Evolutionary conservation across 2,797 vertebrate genomes (phyloP).

Genomic region (Onychomys torridus): DNA sequence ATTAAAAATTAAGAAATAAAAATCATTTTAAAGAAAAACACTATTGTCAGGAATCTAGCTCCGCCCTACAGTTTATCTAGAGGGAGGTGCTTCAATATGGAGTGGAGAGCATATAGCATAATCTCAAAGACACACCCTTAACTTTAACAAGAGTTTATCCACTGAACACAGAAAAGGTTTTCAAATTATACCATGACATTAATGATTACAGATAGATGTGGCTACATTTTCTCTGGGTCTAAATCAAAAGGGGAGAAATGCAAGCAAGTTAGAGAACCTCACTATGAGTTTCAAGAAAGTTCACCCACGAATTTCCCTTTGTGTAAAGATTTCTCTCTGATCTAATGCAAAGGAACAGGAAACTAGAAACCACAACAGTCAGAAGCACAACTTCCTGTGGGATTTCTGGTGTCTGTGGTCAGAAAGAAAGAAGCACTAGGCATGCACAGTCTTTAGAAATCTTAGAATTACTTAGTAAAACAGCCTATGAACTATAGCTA

Average conservation of each 20-base stretch:
- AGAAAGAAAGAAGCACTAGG: slow-evolving; percentile 43
- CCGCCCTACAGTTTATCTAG: not conserved
- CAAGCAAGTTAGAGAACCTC: slow-evolving; percentile 24
- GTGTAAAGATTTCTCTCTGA: slow-evolving; percentile 79
- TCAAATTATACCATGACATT: not conserved
- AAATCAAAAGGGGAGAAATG: not conserved
- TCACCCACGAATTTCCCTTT: slow-evolving; percentile 76
- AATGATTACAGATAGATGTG: not conserved
- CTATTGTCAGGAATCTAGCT: not conserved
- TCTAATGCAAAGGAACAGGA: slow-evolving; percentile 81
- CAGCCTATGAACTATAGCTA: not conserved
- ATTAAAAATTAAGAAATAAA: not conserved
- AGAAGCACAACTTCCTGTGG: slow-evolving; percentile 88
- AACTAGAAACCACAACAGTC: slow-evolving; percentile 86
- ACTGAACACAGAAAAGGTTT: not conserved
- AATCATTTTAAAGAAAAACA: not conserved
- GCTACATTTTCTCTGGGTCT: not conserved
- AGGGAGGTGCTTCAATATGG: not conserved
- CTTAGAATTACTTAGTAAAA: slow-evolving; percentile 42
- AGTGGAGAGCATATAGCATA: not conserved
- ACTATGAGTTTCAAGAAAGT: slow-evolving; percentile 23
- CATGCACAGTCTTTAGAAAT: slow-evolving; percentile 23
- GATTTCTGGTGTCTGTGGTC: slow-evolving; percentile 83
- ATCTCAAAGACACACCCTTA: not conserved
- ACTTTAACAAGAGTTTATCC: slow-evolving; percentile 35